Evolutionary conservation across 2,888 invertebrate genomes (phyloP), one percentile per base, ranked within the genome.

Genomic region (Thereva nobilitata): DNA sequence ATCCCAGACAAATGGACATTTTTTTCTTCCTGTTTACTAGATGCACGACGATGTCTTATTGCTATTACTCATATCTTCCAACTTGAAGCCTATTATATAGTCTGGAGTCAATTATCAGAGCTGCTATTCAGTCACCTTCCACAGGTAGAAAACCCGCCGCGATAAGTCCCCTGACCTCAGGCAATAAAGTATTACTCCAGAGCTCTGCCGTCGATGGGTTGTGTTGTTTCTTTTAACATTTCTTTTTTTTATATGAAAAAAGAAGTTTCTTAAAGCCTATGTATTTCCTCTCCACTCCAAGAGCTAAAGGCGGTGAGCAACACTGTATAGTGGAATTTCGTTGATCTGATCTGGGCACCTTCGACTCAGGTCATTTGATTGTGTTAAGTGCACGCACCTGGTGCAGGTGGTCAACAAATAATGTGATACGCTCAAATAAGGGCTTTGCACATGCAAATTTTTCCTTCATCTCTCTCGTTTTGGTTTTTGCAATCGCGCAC

Each of bases 321-420:
- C 44, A n/a, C 10, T 23, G 44, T 44, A 56, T 44, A 42, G 56
- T 56, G 9, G 49, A 10, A 52, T 9, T 7, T 56, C 12, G 40
- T 56, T 44, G 56, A 56, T 56, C 56, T 45, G 42, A 56, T 56
- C 56, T 56, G 23, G 23, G 44, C 44, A 56, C 56, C 44, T 56
- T 56, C 44, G 23, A 45, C 10, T 56, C 10, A 37, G 44, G 42
- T 56, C 56, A 56, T 44, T 56, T 42, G 56, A 56, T 35, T 56
- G 56, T 56, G 42, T 61, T 53, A 47, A 54, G 42, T 59, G 59
- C 54, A 68, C 59, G 68, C 68, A 68, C 68, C 68, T 68, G 68
- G 68, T 64, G 68, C 68, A 68, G 68, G 68, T 68, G 68, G 68
- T 65, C 68, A 54, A 57, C 56, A 65, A 55, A 38, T 61, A 68